Evolutionary conservation across 2,113 vertebrate species (phyloP).

Genomic region (Sigmodon hispidus): DNA sequence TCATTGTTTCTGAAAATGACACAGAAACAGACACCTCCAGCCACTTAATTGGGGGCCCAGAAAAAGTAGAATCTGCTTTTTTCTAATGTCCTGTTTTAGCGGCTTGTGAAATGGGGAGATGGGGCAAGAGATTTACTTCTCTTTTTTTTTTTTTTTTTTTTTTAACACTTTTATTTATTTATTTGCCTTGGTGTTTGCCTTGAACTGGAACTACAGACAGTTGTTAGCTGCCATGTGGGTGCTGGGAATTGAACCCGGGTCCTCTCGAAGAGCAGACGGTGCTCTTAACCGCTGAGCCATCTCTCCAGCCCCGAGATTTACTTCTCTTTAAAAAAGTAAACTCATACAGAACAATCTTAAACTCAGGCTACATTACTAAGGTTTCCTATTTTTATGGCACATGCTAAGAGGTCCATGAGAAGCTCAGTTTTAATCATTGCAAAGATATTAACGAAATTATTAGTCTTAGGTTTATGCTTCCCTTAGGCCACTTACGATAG

Average conservation of each 20-base stretch:
- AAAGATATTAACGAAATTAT: slow-evolving; percentile 13
- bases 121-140: slow-evolving; percentile 58
- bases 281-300: no score
- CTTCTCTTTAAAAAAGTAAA: slow-evolving; percentile 66
- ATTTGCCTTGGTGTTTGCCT: no score
- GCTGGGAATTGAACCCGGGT: no score
- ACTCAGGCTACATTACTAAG: slow-evolving; percentile 73
- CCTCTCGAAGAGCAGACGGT: no score
- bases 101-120: neutral
- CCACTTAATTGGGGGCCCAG: slow-evolving; percentile 80
- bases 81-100: slow-evolving; percentile 61
- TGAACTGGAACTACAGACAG: no score
- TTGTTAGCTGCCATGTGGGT: no score
- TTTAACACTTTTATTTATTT: no score
- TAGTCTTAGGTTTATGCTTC: slow-evolving; percentile 47
- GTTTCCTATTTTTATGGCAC: slow-evolving; percentile 18
- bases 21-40: slow-evolving; percentile 75
- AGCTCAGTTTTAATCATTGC: neutral
- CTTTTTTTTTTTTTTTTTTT: no score
- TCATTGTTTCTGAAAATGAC: slow-evolving; percentile 84
- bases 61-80: slow-evolving; percentile 69
- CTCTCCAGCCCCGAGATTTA: no score
- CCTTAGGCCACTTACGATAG: slow-evolving; percentile 27
- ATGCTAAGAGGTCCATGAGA: neutral
- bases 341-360: slow-evolving; percentile 56